A percentile compares a stretch with the other conserved stretches of the same genome.
Evolutionary conservation across 2,113 vertebrate genomes (phyloP).

Genomic region (Psittacula cyanocephala): DNA sequence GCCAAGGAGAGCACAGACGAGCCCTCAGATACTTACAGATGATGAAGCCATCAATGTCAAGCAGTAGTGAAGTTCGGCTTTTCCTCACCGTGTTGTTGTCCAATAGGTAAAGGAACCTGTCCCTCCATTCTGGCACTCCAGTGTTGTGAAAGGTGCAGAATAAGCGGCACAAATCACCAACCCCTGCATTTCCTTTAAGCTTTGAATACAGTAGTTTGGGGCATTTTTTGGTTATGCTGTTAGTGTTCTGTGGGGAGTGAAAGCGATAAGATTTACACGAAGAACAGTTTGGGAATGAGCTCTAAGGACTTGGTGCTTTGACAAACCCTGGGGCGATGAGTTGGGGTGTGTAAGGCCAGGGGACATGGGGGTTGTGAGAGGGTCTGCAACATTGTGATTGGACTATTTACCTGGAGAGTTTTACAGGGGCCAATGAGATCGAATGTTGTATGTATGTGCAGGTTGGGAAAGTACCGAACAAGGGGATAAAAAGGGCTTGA

Average conservation of each 20-base stretch:
- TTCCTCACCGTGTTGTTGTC: constrained; percentile 88
- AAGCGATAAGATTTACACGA: too few relatives aligned
- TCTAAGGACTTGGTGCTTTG: too few relatives aligned
- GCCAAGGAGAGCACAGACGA: constrained; percentile 83
- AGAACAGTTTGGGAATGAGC: too few relatives aligned
- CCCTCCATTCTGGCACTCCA: background rate
- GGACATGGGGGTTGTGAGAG: too few relatives aligned
- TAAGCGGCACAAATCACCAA: fast-evolving
- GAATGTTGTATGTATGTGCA: too few relatives aligned
- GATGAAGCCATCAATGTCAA: constrained; percentile 81
- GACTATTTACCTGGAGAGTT: too few relatives aligned
- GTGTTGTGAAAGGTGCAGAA: background rate
- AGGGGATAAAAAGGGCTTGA: too few relatives aligned
- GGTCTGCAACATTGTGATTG: too few relatives aligned
- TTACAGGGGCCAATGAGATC: too few relatives aligned
- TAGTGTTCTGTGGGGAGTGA: background rate
- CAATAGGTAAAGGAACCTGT: constrained; percentile 80
- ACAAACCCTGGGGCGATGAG: too few relatives aligned
- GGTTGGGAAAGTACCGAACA: too few relatives aligned
- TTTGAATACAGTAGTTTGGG: background rate
- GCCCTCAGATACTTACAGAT: constrained; percentile 89
- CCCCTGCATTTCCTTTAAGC: background rate
- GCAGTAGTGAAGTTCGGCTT: constrained; percentile 80
- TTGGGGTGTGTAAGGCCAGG: too few relatives aligned
- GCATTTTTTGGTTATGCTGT: background rate